Evolutionary conservation across 2,888 invertebrate genomes (phyloP).

Genomic region (Drosophila stalkeri): DNA sequence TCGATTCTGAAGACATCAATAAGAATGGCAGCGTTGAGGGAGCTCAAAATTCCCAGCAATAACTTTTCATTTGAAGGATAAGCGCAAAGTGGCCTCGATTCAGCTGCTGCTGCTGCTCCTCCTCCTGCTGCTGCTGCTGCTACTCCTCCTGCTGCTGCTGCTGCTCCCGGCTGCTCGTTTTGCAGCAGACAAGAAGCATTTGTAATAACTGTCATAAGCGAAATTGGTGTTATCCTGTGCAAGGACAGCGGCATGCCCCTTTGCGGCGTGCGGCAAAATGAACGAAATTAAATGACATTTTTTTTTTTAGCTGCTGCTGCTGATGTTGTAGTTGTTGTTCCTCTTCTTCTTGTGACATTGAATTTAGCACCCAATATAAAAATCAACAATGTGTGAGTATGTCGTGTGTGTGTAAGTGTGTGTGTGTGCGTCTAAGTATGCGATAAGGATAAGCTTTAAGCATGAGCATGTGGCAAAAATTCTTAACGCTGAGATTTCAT

Average conservation of each 20-base stretch:
- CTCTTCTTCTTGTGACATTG: constrained; percentile 38
- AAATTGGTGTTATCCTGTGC: constrained; percentile 78
- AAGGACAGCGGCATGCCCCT: constrained; percentile 36
- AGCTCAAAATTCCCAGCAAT: constrained; percentile 59
- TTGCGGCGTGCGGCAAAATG: constrained; percentile 38
- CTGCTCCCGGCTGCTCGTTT: constrained; percentile 53
- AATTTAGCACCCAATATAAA: constrained; percentile 76
- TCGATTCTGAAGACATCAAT: constrained; percentile 66
- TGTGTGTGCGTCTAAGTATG: constrained; percentile 30
- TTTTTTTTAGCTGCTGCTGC: constrained; percentile 34
- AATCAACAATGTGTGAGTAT: constrained; percentile 66
- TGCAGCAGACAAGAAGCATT: constrained; percentile 70
- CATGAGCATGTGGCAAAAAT: constrained; percentile 64
- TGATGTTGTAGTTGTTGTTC: neutral
- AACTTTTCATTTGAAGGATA: constrained; percentile 74
- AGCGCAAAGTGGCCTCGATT: constrained; percentile 64
- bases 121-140: neutral
- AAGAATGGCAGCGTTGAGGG: constrained; percentile 44
- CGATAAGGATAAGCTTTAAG: constrained; percentile 69
- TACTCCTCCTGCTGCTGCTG: neutral
- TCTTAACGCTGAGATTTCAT: constrained; percentile 62
- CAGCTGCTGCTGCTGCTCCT: neutral
- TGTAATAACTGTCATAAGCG: constrained; percentile 81
- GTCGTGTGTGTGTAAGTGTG: constrained; percentile 2
- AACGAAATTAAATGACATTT: constrained; percentile 72